Evolutionary conservation across 2,797 vertebrate genomes (phyloP).

Genomic region (Lateolabrax maculatus): DNA sequence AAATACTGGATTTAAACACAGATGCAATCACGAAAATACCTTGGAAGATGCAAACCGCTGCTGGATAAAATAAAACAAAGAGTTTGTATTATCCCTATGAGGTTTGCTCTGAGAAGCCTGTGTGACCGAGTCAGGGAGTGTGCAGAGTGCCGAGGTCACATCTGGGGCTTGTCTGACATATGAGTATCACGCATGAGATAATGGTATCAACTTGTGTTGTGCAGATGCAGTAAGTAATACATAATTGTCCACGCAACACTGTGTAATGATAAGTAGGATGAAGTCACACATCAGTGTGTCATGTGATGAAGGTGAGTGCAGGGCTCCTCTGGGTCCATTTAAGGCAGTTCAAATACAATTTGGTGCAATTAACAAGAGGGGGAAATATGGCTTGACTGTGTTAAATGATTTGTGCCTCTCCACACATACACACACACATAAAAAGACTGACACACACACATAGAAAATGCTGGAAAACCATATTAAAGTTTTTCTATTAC

Average conservation of each 20-base stretch:
- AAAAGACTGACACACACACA: conserved; percentile 9
- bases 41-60: neutral
- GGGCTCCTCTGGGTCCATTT: conserved; percentile 48
- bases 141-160: neutral
- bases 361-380: conserved; percentile 45
- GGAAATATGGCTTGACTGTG: conserved; percentile 28
- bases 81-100: neutral
- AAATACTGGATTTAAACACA: neutral
- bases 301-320: conserved; percentile 28
- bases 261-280: conserved; percentile 7
- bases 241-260: neutral
- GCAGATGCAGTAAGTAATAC: neutral
- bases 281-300: conserved; percentile 20
- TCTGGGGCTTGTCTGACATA: neutral
- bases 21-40: neutral
- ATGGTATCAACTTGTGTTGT: conserved; percentile 5
- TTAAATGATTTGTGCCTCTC: conserved; percentile 11
- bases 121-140: neutral
- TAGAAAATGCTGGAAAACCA: conserved; percentile 49
- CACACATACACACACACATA: conserved; percentile 13
- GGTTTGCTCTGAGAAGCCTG: neutral
- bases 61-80: neutral
- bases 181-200: neutral
- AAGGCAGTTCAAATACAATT: conserved; percentile 60
- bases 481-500: conserved; percentile 55